Conservation (phyloP, 2,113 vertebrate genomes). For the Lophotis ruficrista region DNA sequence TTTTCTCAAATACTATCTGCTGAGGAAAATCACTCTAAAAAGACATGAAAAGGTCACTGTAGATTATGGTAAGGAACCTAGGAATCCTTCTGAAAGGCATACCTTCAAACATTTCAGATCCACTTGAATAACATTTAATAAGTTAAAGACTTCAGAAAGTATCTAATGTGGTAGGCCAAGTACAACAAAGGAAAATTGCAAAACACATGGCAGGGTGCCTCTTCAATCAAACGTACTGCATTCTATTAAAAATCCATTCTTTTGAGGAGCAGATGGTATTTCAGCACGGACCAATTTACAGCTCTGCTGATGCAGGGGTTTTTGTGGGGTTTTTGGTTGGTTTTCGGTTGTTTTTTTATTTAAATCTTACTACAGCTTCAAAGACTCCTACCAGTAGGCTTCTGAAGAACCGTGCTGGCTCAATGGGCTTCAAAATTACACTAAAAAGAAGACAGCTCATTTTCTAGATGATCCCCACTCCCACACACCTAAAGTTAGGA, state of each 20-base stretch:
- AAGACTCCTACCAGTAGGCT: background rate
- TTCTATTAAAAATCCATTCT: constrained; percentile 23
- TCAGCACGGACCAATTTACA: constrained; percentile 7
- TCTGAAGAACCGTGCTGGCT: background rate
- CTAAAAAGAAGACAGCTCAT: background rate
- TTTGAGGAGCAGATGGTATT: constrained; percentile 24
- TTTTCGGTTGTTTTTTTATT: background rate
- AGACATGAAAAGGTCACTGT: background rate
- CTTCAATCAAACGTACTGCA: background rate
- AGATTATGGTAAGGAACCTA: background rate
- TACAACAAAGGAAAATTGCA: background rate
- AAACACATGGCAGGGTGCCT: background rate
- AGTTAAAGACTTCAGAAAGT: background rate
- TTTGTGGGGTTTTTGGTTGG: background rate
- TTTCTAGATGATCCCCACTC: background rate
- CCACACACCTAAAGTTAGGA: background rate
- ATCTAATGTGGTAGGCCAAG: background rate
- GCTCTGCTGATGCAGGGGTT: background rate
- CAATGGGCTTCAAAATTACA: background rate
- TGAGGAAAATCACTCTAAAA: background rate
- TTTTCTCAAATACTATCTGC: background rate
- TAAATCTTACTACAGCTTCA: background rate
- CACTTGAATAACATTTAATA: background rate
- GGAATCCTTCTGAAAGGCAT: background rate
- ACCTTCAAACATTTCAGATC: background rate